Percentiles rank a stretch among this genome's conserved stretches.
phyloP scores from a whole-genome alignment of 2,113 vertebrate genomes.

The Silurus glanis region DNA sequence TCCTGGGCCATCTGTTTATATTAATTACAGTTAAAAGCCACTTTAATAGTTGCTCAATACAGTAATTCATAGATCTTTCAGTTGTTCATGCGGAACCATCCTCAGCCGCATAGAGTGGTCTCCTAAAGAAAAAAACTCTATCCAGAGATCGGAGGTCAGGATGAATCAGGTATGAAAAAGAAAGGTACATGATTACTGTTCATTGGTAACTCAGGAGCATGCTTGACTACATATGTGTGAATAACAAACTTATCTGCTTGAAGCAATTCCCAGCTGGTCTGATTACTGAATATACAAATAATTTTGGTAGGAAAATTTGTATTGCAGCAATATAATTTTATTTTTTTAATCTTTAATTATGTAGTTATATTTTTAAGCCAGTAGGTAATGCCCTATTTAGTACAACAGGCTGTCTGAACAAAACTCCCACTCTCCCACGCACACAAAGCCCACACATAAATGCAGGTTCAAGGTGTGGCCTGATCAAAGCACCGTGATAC shows the following conservation, averaged over 20 bases:
- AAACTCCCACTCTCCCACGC: not conserved
- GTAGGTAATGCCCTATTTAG: not conserved
- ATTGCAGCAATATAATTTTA: not conserved
- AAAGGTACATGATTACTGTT: no score
- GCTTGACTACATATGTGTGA: no score
- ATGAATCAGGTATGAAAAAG: no score
- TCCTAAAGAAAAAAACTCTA: no score
- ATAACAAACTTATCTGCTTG: not conserved
- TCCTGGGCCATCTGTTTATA: no score
- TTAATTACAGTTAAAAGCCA: no score
- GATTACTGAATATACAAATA: not conserved
- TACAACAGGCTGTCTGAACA: not conserved
- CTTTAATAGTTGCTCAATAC: no score
- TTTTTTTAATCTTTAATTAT: not conserved
- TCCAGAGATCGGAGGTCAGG: no score
- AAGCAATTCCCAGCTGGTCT: not conserved
- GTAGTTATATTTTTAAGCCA: not conserved
- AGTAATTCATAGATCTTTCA: no score
- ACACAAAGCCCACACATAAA: not conserved
- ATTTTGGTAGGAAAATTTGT: not conserved
- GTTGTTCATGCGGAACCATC: no score
- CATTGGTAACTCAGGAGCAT: no score
- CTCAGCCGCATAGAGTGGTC: no score
- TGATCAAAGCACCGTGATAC: not conserved
- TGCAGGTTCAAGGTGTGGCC: conserved; percentile 3